Conservation (phyloP, 2,113 vertebrate species). For the Gadus chalcogrammus region DNA sequence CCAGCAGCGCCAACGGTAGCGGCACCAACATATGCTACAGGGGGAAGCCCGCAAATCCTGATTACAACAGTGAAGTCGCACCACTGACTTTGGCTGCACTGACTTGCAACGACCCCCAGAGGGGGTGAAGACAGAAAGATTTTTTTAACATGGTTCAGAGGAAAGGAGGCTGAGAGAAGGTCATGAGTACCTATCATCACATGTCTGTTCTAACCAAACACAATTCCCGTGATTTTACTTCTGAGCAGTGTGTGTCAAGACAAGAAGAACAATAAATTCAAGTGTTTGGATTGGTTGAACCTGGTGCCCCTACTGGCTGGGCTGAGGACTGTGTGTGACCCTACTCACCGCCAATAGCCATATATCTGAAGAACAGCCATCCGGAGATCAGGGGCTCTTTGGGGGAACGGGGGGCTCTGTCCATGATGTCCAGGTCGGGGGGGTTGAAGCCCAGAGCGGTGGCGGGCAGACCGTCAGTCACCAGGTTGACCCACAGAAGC, state of each 20-base stretch:
- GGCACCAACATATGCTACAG: constrained; percentile 84
- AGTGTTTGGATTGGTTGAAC: too few species aligned
- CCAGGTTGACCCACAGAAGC: constrained; percentile 90
- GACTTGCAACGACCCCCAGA: neutral
- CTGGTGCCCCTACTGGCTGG: neutral
- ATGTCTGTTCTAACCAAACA: neutral
- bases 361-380: constrained; percentile 95
- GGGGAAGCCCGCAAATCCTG: too few species aligned
- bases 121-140: too few species aligned
- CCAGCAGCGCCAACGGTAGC: constrained; percentile 87
- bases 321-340: too few species aligned
- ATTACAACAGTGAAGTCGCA: too few species aligned
- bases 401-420: constrained; percentile 84
- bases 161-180: neutral
- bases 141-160: neutral
- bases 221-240: neutral
- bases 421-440: constrained; percentile 94
- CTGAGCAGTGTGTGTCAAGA: neutral
- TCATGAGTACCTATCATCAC: neutral
- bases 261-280: neutral
- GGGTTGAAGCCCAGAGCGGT: constrained; percentile 93
- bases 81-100: neutral
- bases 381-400: constrained; percentile 91
- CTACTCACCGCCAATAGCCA: constrained; percentile 84
- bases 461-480: constrained; percentile 90